A percentile compares a stretch with the other conserved stretches of the same genome.
phyloP scores from a whole-genome alignment of 2,888 invertebrate species.

The Rotaria macrura region DNA sequence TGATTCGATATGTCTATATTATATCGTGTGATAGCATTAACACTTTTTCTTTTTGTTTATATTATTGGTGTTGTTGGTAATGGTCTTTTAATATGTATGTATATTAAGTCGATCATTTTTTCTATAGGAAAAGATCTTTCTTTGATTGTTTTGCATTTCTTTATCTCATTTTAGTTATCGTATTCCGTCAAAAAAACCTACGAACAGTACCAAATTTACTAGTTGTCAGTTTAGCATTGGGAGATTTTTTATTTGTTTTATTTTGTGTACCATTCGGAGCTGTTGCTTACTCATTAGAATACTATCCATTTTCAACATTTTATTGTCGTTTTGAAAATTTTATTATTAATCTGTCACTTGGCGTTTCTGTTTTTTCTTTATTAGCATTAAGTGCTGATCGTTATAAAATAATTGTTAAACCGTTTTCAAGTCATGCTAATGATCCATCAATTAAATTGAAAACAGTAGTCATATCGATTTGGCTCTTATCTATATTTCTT shows the following conservation, averaged over 20 bases:
- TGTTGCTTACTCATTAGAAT: conserved; percentile 71
- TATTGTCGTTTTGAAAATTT: conserved; percentile 69
- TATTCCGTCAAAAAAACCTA: conserved; percentile 67
- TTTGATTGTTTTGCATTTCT: no score
- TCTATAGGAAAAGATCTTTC: no score
- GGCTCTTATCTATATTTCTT: neutral
- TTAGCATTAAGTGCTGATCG: conserved; percentile 79
- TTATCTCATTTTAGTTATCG: conserved; percentile 54
- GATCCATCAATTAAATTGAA: neutral
- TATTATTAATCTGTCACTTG: conserved; percentile 75
- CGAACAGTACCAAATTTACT: conserved; percentile 71
- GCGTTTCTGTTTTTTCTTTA: conserved; percentile 81
- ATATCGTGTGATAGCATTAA: conserved; percentile 60
- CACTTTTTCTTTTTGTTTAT: conserved; percentile 70
- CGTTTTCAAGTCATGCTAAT: conserved; percentile 52
- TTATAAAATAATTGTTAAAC: conserved; percentile 80
- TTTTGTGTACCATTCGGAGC: conserved; percentile 72
- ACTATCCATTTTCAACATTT: conserved; percentile 76
- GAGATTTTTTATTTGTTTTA: conserved; percentile 70
- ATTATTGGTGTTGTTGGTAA: conserved; percentile 72
- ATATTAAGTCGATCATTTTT: no score
- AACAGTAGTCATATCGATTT: neutral
- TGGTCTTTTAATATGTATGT: conserved; percentile 61
- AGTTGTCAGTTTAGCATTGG: conserved; percentile 70
- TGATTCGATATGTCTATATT: neutral